phyloP scores from a whole-genome alignment of 1,140 invertebrate species.

The Dolichoris vasculosae region DNA sequence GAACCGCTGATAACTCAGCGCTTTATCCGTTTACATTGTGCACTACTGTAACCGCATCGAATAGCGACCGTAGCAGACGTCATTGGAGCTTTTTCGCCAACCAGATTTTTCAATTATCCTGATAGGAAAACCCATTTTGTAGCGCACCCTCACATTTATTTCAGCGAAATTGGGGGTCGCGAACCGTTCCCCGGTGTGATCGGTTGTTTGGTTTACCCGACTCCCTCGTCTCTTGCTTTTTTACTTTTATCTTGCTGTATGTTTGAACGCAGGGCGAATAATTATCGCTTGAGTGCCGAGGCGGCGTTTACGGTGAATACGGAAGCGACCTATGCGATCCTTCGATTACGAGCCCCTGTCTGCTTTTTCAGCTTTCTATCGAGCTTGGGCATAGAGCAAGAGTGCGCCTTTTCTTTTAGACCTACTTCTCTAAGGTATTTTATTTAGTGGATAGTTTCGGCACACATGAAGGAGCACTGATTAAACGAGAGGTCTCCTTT shows the following conservation, averaged over 20 bases:
- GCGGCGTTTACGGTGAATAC: too few relatives aligned
- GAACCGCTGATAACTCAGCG: conserved; percentile 47
- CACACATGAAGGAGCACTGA: not conserved
- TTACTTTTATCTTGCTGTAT: not conserved
- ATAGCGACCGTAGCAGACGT: conserved; percentile 21
- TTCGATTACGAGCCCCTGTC: too few relatives aligned
- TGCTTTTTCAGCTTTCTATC: not conserved
- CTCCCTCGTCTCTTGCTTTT: too few relatives aligned
- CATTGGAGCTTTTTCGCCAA: conserved; percentile 14
- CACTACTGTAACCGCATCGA: not conserved
- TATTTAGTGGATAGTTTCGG: not conserved
- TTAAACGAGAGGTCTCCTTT: not conserved
- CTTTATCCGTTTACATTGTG: conserved; percentile 37
- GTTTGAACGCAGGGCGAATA: not conserved
- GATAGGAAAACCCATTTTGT: conserved; percentile 39
- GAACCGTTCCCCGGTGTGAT: not conserved
- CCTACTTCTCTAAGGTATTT: not conserved
- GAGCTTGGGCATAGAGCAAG: not conserved
- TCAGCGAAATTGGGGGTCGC: not conserved
- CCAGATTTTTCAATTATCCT: conserved; percentile 47
- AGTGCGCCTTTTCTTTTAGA: not conserved
- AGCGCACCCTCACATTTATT: not conserved
- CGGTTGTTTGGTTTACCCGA: not conserved
- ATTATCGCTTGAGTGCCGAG: not conserved
- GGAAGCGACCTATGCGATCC: not conserved